Evolutionary conservation across 1,140 invertebrate genomes (phyloP).

Genomic region (Elymnias hypermnestra): DNA sequence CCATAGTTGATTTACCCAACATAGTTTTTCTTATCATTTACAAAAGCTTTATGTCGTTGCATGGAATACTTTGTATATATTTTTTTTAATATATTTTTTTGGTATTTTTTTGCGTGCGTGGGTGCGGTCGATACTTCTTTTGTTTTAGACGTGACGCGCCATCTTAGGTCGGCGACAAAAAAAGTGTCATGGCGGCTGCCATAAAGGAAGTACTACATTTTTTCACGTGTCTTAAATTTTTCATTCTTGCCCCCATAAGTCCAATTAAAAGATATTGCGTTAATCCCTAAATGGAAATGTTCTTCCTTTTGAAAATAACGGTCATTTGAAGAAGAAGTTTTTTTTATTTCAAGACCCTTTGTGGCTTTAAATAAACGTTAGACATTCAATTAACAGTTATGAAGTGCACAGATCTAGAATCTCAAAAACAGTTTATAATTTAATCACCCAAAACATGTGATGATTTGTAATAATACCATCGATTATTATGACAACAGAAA

Average conservation of each 20-base stretch:
- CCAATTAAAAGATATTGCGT: not conserved
- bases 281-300: not conserved
- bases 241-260: not conserved
- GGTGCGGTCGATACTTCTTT: constrained; percentile 66
- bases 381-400: no score
- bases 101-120: constrained; percentile 32
- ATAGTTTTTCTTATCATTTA: no score
- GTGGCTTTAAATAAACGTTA: no score
- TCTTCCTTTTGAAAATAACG: not conserved
- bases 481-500: no score
- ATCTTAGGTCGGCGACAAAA: constrained; percentile 70
- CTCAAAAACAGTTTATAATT: no score
- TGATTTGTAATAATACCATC: no score
- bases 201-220: constrained; percentile 50
- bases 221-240: constrained; percentile 17
- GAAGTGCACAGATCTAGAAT: no score
- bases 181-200: constrained; percentile 66
- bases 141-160: constrained; percentile 65
- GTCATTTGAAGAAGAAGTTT: no score
- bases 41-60: not conserved
- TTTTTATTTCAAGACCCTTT: no score
- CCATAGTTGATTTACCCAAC: constrained; percentile 8
- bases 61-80: constrained; percentile 15
- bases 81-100: constrained; percentile 13
- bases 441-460: no score